phyloP scores from a whole-genome alignment of 1,140 invertebrate genomes.

The Helicoverpa zea region DNA sequence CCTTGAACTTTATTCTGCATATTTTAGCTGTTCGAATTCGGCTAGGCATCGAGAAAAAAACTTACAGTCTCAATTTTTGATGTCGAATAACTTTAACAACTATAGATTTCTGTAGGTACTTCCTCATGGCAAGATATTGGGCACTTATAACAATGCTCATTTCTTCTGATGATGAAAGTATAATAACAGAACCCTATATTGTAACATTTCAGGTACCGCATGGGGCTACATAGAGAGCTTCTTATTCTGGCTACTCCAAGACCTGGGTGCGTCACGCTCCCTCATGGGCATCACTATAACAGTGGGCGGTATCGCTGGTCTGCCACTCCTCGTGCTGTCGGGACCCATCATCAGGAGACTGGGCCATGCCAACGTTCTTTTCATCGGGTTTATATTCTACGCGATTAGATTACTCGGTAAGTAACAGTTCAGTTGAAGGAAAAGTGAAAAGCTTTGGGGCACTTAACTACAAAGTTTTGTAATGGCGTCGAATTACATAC shows the following conservation, averaged over 20 bases:
- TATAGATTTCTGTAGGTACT: too few relatives aligned
- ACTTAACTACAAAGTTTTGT: too few relatives aligned
- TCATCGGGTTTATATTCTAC: conserved; percentile 93
- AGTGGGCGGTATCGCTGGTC: conserved; percentile 92
- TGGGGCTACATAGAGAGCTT: conserved; percentile 96
- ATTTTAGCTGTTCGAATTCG: too few relatives aligned
- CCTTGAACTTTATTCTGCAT: too few relatives aligned
- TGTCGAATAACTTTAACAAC: too few relatives aligned
- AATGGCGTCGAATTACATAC: too few relatives aligned
- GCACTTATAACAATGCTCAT: too few relatives aligned
- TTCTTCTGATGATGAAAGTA: too few relatives aligned
- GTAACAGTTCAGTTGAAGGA: not conserved
- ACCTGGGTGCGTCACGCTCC: conserved; percentile 92
- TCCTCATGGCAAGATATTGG: too few relatives aligned
- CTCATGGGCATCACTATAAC: conserved; percentile 95
- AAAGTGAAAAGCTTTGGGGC: not conserved
- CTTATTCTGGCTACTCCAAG: conserved; percentile 94
- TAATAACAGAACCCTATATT: not conserved
- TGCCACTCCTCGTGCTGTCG: conserved; percentile 92
- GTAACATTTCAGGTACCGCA: conserved; percentile 88
- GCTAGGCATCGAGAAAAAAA: too few relatives aligned
- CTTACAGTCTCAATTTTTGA: too few relatives aligned
- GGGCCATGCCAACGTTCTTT: conserved; percentile 94
- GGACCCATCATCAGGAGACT: conserved; percentile 93
- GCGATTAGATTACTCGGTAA: conserved; percentile 91